Conservation (phyloP, 2,797 vertebrate genomes). For the Lepilemur ruficaudatus region DNA sequence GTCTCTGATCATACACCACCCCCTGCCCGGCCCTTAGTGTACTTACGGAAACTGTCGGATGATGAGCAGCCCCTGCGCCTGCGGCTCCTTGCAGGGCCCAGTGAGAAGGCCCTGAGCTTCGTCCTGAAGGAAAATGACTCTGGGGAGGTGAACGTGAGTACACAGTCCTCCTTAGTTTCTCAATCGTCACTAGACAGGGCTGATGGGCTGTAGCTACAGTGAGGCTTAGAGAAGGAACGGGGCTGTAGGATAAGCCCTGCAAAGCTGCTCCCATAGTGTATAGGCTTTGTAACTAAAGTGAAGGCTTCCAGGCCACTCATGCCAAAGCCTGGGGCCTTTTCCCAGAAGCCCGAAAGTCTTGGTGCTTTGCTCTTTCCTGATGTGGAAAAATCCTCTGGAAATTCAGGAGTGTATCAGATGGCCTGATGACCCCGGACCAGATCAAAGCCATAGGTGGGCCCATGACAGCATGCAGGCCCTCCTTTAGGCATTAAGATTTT, state of each 20-base stretch:
- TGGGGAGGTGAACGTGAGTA: constrained; percentile 95
- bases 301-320: not conserved
- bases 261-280: not conserved
- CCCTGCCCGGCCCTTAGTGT: constrained; percentile 85
- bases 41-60: constrained; percentile 90
- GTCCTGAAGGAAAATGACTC: constrained; percentile 97
- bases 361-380: not conserved
- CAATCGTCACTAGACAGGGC: not conserved
- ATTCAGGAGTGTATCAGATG: not conserved
- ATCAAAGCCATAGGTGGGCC: not conserved
- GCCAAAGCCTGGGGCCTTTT: not conserved
- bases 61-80: constrained; percentile 92
- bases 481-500: not conserved
- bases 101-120: constrained; percentile 91
- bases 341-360: not conserved
- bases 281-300: not conserved
- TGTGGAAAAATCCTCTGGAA: not conserved
- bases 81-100: constrained; percentile 93
- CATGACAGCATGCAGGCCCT: not conserved
- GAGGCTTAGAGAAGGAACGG: not conserved
- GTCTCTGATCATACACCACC: not conserved
- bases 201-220: not conserved
- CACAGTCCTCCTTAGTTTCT: not conserved
- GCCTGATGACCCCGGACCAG: not conserved
- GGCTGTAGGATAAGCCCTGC: not conserved